These are phyloP conservation scores for Daktulosphaira vitifoliae DNA, from an alignment of 1,140 invertebrate genomes.

Conservation along the genomic window DNA sequence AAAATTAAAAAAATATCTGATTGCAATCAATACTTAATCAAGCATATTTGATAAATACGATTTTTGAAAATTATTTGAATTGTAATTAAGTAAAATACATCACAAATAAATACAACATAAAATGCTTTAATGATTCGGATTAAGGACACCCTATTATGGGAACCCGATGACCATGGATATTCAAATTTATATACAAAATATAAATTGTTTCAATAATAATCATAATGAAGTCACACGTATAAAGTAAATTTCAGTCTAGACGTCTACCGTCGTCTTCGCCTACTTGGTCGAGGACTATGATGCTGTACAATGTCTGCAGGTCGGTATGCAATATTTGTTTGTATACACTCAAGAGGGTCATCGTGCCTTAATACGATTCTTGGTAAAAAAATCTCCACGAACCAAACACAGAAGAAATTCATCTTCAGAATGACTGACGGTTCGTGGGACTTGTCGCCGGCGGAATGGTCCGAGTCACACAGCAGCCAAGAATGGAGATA, in stretches of 20 bases:
- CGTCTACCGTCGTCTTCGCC: constrained; percentile 18
- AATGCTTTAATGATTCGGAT: no score
- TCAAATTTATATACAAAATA: no score
- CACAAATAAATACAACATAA: no score
- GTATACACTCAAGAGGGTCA: not conserved
- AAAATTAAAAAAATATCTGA: no score
- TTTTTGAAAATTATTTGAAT: no score
- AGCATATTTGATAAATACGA: no score
- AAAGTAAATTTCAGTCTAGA: constrained; percentile 20
- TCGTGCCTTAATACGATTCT: constrained; percentile 13
- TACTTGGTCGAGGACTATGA: not conserved
- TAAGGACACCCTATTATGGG: no score
- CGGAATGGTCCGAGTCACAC: constrained; percentile 22
- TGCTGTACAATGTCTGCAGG: not conserved
- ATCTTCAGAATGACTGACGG: constrained; percentile 26
- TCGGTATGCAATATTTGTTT: not conserved
- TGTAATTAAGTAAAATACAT: no score
- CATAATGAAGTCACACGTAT: no score
- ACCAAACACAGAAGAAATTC: constrained; percentile 2
- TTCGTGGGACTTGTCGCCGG: constrained; percentile 13
- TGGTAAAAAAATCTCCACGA: not conserved
- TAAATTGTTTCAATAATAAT: no score
- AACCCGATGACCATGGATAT: no score
- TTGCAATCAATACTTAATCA: no score
- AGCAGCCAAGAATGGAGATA: not conserved